Conservation (phyloP, 1,140 invertebrate genomes). For the Ceratina australensis region DNA sequence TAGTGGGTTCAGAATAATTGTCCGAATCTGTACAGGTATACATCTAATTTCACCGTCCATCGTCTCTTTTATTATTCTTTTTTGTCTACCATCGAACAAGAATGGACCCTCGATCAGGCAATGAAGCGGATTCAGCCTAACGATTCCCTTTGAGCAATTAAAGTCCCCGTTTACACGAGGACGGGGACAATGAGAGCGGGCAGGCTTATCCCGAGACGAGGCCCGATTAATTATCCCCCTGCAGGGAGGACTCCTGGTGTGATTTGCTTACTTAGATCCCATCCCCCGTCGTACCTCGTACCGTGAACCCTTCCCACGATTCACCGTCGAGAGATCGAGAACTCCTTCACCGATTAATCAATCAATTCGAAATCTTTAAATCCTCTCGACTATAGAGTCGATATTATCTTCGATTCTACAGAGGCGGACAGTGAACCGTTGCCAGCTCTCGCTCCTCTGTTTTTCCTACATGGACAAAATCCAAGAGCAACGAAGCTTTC, state of each 20-base stretch:
- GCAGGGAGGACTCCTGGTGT: conserved; percentile 17
- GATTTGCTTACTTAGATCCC: conserved; percentile 31
- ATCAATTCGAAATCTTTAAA: background rate
- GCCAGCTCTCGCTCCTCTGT: no score
- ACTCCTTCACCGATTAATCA: conserved; percentile 5
- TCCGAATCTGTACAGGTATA: no score
- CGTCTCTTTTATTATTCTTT: background rate
- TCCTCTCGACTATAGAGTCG: no score
- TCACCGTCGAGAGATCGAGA: conserved; percentile 12
- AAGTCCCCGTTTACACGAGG: conserved; percentile 22
- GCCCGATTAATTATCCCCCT: conserved; percentile 33
- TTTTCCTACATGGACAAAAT: no score
- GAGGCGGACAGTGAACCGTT: no score
- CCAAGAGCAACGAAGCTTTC: no score
- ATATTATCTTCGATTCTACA: no score
- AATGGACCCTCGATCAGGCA: background rate
- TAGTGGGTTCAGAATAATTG: no score
- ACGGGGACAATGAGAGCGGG: conserved; percentile 35
- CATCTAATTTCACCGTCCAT: background rate
- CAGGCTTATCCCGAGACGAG: conserved; percentile 9
- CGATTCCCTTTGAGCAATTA: conserved; percentile 48
- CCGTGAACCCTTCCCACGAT: background rate
- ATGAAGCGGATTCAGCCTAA: conserved; percentile 18
- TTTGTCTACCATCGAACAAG: background rate
- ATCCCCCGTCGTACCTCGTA: background rate